Conservation (phyloP, 2,888 invertebrate genomes). For the Seladonia tumulorum region DNA sequence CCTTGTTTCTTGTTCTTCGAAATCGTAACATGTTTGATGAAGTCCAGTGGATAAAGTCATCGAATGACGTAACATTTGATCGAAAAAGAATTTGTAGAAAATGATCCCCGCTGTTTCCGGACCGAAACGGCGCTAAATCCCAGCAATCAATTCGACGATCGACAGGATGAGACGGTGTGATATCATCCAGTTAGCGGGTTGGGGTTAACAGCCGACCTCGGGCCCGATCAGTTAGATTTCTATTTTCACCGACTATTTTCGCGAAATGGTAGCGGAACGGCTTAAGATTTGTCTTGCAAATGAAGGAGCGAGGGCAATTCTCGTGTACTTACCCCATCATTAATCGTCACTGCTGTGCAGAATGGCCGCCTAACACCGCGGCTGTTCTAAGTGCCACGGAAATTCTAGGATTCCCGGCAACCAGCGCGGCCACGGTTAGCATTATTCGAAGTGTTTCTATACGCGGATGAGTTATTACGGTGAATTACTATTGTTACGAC, state of each 20-base stretch:
- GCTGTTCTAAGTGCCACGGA: slow-evolving; percentile 28
- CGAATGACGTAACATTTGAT: neutral
- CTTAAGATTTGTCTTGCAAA: slow-evolving; percentile 22
- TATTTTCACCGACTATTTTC: neutral
- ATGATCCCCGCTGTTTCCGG: neutral
- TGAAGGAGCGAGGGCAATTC: slow-evolving; percentile 29
- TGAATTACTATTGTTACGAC: slow-evolving; percentile 72
- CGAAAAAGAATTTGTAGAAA: neutral
- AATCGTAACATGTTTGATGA: too few relatives aligned
- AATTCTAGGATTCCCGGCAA: slow-evolving; percentile 62
- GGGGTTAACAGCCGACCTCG: neutral
- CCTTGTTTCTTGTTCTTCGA: neutral
- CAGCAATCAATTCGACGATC: neutral
- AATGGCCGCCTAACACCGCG: slow-evolving; percentile 24
- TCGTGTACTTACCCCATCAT: slow-evolving; percentile 32
- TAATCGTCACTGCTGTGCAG: slow-evolving; percentile 45
- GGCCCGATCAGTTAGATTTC: neutral
- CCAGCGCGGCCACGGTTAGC: slow-evolving; percentile 47
- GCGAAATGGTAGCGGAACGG: neutral
- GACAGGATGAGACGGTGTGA: neutral
- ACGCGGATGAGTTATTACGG: slow-evolving; percentile 71
- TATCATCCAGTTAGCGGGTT: neutral
- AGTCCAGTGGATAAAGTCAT: neutral
- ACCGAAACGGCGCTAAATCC: neutral
- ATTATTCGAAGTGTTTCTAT: slow-evolving; percentile 70